phyloP scores from a whole-genome alignment of 1,140 invertebrate species.

The Harpegnathos saltator region DNA sequence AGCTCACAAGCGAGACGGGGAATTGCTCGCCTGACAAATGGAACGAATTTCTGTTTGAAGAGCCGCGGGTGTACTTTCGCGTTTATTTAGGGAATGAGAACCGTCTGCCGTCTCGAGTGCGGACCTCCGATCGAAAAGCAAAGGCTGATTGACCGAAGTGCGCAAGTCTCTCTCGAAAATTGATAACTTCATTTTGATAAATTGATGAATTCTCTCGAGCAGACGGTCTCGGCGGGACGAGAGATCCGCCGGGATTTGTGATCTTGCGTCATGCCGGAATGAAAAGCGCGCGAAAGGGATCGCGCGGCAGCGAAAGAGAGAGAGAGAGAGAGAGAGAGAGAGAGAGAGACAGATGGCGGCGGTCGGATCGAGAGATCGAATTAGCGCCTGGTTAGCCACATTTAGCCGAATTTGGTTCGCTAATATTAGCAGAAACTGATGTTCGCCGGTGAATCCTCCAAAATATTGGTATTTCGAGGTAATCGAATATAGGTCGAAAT shows the following conservation, averaged over 20 bases:
- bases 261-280: background rate
- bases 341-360: too few species aligned
- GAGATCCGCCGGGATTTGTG: background rate
- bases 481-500: background rate
- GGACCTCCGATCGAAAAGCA: slow-evolving; percentile 1
- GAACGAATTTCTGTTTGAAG: slow-evolving; percentile 46
- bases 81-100: slow-evolving; percentile 12
- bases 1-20: slow-evolving; percentile 9
- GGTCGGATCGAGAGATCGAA: too few species aligned
- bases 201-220: background rate
- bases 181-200: slow-evolving; percentile 10
- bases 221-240: too few species aligned
- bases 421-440: background rate
- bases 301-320: too few species aligned
- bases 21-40: slow-evolving; percentile 38
- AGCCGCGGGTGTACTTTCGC: slow-evolving; percentile 12
- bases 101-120: background rate
- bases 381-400: background rate
- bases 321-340: too few species aligned
- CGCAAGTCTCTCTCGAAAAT: background rate
- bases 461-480: background rate
- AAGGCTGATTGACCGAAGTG: background rate
- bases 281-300: background rate
- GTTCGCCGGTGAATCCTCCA: background rate
- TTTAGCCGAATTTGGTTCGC: background rate